Percentiles rank a stretch among this genome's conserved stretches.
Evolutionary conservation across 2,888 invertebrate species (phyloP).

Genomic region (Cryptophagus acutangulus): DNA sequence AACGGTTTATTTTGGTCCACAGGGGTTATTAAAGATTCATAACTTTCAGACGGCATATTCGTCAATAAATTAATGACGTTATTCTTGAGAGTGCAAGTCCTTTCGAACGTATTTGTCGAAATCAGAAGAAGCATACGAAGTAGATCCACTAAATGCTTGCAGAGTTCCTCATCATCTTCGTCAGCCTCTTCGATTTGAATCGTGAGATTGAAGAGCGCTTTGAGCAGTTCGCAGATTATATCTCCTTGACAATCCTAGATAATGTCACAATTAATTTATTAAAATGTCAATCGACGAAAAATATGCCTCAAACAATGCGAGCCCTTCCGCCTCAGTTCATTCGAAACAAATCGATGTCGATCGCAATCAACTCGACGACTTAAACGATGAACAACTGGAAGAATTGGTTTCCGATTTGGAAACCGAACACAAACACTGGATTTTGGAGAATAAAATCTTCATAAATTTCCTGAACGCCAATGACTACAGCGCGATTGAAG

Average conservation of each 20-base stretch:
- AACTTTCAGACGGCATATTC: slow-evolving; percentile 72
- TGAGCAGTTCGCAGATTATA: slow-evolving; percentile 68
- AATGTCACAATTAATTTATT: too few species aligned
- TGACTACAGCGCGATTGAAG: too few species aligned
- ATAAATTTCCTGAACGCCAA: too few species aligned
- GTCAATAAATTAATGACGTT: slow-evolving; percentile 82
- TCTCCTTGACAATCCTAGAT: slow-evolving; percentile 58
- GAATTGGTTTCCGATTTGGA: too few species aligned
- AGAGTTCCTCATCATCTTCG: slow-evolving; percentile 67
- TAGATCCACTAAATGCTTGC: slow-evolving; percentile 65
- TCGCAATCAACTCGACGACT: too few species aligned
- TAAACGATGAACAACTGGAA: too few species aligned
- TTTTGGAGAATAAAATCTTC: too few species aligned
- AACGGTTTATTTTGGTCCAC: slow-evolving; percentile 38
- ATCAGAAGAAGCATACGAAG: slow-evolving; percentile 65
- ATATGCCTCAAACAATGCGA: too few species aligned
- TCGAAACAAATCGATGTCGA: too few species aligned
- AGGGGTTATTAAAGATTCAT: slow-evolving; percentile 61
- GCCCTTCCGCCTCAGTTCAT: too few species aligned
- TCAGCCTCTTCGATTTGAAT: slow-evolving; percentile 49
- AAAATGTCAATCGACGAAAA: too few species aligned
- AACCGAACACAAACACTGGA: too few species aligned
- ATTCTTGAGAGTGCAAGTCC: slow-evolving; percentile 65
- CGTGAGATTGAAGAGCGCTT: slow-evolving; percentile 74
- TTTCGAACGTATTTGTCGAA: slow-evolving; percentile 54